A percentile compares a stretch with the other conserved stretches of the same genome.
Conservation (phyloP, 2,888 invertebrate genomes). For the Idaea aversata region DNA sequence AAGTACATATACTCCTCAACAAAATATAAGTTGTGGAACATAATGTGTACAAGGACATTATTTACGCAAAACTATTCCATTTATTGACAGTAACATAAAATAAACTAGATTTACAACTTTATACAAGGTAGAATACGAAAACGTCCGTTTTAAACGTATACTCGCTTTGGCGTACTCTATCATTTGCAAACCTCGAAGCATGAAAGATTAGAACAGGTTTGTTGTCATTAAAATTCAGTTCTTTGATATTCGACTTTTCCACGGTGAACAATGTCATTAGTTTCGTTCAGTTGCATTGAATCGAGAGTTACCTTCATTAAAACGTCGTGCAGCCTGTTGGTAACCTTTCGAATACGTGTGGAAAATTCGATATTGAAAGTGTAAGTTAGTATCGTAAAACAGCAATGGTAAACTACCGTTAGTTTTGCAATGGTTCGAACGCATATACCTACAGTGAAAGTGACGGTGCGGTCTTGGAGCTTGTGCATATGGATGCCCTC, state of each 20-base stretch:
- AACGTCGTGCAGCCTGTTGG: conserved; percentile 12
- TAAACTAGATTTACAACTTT: too few species aligned
- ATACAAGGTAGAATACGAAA: background rate
- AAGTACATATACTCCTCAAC: background rate
- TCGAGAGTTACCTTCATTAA: conserved; percentile 14
- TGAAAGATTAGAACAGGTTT: conserved; percentile 26
- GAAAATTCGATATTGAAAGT: conserved; percentile 36
- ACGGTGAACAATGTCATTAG: conserved; percentile 23
- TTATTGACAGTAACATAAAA: too few species aligned
- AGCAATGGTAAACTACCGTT: conserved; percentile 14
- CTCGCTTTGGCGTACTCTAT: background rate
- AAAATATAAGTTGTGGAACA: background rate
- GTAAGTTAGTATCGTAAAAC: conserved; percentile 38
- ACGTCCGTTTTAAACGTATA: background rate
- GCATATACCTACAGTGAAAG: conserved; percentile 62
- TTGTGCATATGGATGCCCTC: conserved; percentile 16
- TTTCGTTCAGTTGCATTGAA: conserved; percentile 24
- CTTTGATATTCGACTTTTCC: conserved; percentile 30
- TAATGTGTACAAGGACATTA: background rate
- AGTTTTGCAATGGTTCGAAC: conserved; percentile 28
- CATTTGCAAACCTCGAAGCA: conserved; percentile 19
- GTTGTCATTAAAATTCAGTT: conserved; percentile 33
- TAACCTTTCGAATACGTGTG: conserved; percentile 17
- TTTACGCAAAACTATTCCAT: too few species aligned
- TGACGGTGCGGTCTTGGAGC: conserved; percentile 39